Conservation (phyloP, 2,797 vertebrate species). For the Anisognathus igniventris region DNA sequence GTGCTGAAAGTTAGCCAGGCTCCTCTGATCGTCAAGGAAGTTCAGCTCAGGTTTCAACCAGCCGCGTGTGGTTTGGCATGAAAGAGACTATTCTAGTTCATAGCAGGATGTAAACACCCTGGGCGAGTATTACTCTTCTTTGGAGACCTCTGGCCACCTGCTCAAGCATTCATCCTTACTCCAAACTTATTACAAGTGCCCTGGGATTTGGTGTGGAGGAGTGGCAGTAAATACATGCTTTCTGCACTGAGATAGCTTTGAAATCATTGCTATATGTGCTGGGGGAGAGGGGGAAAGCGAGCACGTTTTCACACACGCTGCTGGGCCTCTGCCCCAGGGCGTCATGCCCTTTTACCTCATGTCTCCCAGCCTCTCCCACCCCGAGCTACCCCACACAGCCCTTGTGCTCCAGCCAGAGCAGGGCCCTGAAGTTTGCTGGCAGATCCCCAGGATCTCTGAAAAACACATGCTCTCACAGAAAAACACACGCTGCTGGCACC, state of each 20-base stretch:
- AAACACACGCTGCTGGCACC: neutral
- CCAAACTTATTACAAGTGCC: neutral
- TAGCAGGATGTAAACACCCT: neutral
- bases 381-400: accelerated
- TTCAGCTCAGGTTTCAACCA: constrained; percentile 28
- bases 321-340: accelerated
- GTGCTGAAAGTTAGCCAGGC: neutral
- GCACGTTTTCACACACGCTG: accelerated
- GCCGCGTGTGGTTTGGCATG: neutral
- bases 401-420: accelerated
- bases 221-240: neutral
- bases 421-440: neutral
- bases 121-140: accelerated
- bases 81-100: neutral
- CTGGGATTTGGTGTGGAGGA: neutral
- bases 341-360: neutral
- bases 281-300: accelerated
- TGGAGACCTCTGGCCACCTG: constrained; percentile 5
- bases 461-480: neutral
- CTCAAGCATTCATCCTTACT: neutral
- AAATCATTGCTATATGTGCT: neutral
- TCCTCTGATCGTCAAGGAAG: neutral
- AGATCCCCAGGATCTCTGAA: neutral
- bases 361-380: neutral
- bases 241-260: neutral